A percentile compares a stretch with the other conserved stretches of the same genome.
These are phyloP conservation scores for Pseudopodoces humilis DNA, from an alignment of 2,113 vertebrate genomes.

Conservation along the genomic window DNA sequence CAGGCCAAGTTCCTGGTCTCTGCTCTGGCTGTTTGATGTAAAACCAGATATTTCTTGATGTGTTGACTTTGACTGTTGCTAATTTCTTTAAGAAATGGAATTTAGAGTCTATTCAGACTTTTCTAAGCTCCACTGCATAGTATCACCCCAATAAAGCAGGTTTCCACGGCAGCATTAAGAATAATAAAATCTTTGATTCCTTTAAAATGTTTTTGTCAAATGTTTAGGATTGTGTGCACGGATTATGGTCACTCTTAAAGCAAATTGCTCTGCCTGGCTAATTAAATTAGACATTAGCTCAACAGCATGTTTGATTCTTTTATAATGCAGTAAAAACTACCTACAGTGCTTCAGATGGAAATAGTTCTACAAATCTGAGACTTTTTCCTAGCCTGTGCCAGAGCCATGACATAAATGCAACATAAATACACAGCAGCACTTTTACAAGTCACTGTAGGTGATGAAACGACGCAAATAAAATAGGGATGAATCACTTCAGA, in stretches of 20 bases:
- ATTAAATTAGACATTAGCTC: conserved; percentile 9
- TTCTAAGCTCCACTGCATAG: background rate
- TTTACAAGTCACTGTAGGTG: background rate
- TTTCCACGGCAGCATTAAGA: background rate
- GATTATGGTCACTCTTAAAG: background rate
- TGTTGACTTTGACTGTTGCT: background rate
- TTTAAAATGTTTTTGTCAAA: background rate
- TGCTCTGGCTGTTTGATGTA: background rate
- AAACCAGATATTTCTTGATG: background rate
- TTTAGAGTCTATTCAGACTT: background rate
- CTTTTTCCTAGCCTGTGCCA: background rate
- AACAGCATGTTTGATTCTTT: conserved; percentile 5
- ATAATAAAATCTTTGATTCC: background rate
- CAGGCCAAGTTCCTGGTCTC: background rate
- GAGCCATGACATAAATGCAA: background rate
- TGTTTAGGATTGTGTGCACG: background rate
- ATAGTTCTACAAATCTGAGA: background rate
- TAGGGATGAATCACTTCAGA: background rate
- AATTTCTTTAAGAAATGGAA: background rate
- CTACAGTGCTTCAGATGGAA: background rate
- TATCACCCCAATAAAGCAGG: background rate
- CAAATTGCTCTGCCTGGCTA: background rate
- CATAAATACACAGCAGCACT: background rate
- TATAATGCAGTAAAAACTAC: background rate
- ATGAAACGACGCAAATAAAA: background rate